Base-by-base conservation (phyloP, 2,888 invertebrate genomes). In the Aspidiotus destructor region DNA sequence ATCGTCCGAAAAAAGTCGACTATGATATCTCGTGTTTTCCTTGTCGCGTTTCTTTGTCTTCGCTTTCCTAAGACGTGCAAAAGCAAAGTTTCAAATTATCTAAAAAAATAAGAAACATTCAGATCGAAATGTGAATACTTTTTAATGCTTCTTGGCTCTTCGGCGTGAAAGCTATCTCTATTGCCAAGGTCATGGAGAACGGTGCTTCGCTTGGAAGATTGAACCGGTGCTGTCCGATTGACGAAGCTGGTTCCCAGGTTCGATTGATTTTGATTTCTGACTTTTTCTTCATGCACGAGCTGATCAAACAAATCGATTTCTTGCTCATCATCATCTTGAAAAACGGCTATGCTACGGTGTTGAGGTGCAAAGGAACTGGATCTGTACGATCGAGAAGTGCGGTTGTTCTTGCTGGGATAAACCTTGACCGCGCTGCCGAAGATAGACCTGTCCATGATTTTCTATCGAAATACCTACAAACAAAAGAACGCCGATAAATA, bases 401-500 rank as follows among this genome's bases (percentile, higher is more conserved):
- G 17, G 17, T 52, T 60, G 17, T 44, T 41, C 40, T 67, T 67
- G n/a, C 65, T 40, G 1, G 16, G 41, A 60, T 67, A 67, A 40
- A 60, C 60, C 48, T 67, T 67, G 10, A 67, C 48, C 2, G 48
- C 53, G 52, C 67, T 60, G 9, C 48, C 58, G n/a, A 67, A 48
- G 6, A 60, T n/a, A 8, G 60, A 60, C 40, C 15, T 58, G 9
- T 67, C 67, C 67, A 67, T 67, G 48, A 3, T 48, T n/a, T 48
- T 28, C 28, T 28, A 28, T 28, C 28, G 28, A 28, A 28, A 28
- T 28, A 28, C 2, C 28, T 28, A 28, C 74, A 83, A 96, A 73
- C 93, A 96, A 81, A 91, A 92, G 80, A 95, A 95, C 77, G 95
- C 94, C 15, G 28, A 28, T 28, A 28, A 28, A 28, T 28, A 28